Percentiles rank a stretch among this genome's conserved stretches.
Conservation (phyloP, 2,888 invertebrate genomes). For the Thumatha senex region DNA sequence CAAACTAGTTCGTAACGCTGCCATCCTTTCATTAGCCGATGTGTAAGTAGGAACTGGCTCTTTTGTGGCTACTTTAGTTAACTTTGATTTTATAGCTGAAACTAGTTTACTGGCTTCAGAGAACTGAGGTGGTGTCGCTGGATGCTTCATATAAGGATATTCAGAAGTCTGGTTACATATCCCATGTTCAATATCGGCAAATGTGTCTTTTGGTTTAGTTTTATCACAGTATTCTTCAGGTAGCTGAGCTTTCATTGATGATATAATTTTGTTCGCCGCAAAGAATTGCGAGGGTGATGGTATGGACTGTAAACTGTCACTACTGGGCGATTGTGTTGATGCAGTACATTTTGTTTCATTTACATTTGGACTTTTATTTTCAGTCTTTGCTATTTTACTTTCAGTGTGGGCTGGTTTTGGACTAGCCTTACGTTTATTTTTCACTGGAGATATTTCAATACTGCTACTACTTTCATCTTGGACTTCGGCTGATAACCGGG, state of each 20-base stretch:
- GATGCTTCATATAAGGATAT: conserved; percentile 72
- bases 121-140: conserved; percentile 75
- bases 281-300: conserved; percentile 75
- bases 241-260: conserved; percentile 75
- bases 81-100: conserved; percentile 73
- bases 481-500: conserved; percentile 50
- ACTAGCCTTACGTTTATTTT: conserved; percentile 39
- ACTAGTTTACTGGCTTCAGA: conserved; percentile 73
- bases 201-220: conserved; percentile 66
- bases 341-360: conserved; percentile 52
- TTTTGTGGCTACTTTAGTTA: conserved; percentile 53
- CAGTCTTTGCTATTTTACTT: conserved; percentile 31
- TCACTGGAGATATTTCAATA: conserved; percentile 40
- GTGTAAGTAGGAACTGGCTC: conserved; percentile 44
- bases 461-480: conserved; percentile 41
- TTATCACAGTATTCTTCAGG: conserved; percentile 66
- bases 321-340: conserved; percentile 59
- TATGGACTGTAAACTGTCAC: conserved; percentile 62
- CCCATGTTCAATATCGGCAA: conserved; percentile 74
- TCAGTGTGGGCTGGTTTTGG: conserved; percentile 48
- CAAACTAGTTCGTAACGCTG: conserved; percentile 49
- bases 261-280: conserved; percentile 74
- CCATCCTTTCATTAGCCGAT: conserved; percentile 62
- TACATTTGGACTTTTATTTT: conserved; percentile 52
- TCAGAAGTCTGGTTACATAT: conserved; percentile 72